Evolutionary conservation across 2,797 vertebrate species (phyloP), one percentile per base, ranked within the genome.

Genomic region (Crypturellus tataupa): DNA sequence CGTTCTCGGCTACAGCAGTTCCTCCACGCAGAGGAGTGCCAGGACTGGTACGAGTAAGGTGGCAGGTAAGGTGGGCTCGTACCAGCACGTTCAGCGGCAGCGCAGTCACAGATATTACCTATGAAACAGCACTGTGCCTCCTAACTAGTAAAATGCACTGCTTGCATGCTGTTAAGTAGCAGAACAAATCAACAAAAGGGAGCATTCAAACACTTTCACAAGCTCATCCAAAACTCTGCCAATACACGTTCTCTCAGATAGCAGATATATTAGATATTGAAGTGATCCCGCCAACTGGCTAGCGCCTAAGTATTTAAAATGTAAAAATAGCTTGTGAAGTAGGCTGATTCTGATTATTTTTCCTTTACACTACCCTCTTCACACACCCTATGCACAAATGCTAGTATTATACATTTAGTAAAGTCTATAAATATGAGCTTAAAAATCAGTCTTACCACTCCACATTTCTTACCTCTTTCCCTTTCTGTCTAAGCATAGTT

Each of bases 401-500:
- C 90, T 90, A 69, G 65, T 69, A 58, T 72, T 81, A n/a, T 59
- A 76, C 1, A 60, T 35, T 15, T 67, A 40, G 83, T 70, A 15
- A 82, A 80, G 77, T 80, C 94, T 91, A 78, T 68, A 90, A 96
- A 96, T 77, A 94, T 62, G 77, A 93, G 69, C 89, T 94, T 27
- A 92, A 82, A 82, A 77, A 55, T 53, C 68, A 80, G 29, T 80
- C 91, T 90, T 49, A 79, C 56, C 93, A 77, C 94, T 81, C 80
- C 69, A 85, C 67, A 42, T 67, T 89, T 88, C 92, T 96, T 95
- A 87, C 92, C 94, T 95, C 80, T 80, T 87, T 90, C 82, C 92
- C 93, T 35, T 91, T 86, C 92, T 94, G 81, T 27, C 93, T 93
- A 96, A 96, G 95, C 91, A 94, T 9, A 91, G 93, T 89, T 95